Base-by-base conservation (phyloP, 2,113 vertebrate species). In the Burhinus oedicnemus region DNA sequence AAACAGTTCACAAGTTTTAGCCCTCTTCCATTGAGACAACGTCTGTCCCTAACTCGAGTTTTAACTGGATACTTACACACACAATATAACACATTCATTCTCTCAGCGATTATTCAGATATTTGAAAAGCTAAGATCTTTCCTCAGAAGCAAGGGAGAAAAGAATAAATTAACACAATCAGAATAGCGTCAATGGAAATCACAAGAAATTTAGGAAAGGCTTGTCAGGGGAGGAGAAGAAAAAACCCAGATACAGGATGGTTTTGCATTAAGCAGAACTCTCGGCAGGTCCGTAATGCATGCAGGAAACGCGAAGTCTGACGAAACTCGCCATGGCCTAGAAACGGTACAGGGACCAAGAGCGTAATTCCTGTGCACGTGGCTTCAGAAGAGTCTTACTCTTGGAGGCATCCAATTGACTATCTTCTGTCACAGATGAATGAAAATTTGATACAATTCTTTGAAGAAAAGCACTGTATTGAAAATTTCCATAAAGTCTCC, bases 401-500 rank as follows among this genome's bases (percentile, higher is more conserved):
- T 47, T 65, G 45, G 21, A 95, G 34, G 55, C 69, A 87, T 83
- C 42, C 42, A 54, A 29, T 25, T 21, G 40, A 62, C 68, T 78
- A 52, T 11, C 61, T 83, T 84, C 40, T 21, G 15, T 34, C 30
- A 52, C 1, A 83, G 30, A 19, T 30, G 52, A 93, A 45, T 64
- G 72, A 58, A 93, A 84, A 93, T 36, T 40, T 74, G 9, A 64
- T 55, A 51, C 17, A n/a, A 85, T 84, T 94, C 51, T 84, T 78
- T 76, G 26, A 66, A 90, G 34, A 95, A 92, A 90, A 82, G 57
- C 23, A 76, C 11, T 36, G 9, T 22, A 75, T 58, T 55, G 82
- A 93, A 93, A 93, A 75, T 77, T 77, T 94, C 62, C 66, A 75
- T 87, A 85, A 93, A 80, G 51, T 79, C 75, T 94, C 78, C 58